Percentiles rank a stretch among this genome's conserved stretches.
These are phyloP conservation scores for Drosophila ustulata DNA, from an alignment of 2,888 invertebrate species.

Conservation along the genomic window DNA sequence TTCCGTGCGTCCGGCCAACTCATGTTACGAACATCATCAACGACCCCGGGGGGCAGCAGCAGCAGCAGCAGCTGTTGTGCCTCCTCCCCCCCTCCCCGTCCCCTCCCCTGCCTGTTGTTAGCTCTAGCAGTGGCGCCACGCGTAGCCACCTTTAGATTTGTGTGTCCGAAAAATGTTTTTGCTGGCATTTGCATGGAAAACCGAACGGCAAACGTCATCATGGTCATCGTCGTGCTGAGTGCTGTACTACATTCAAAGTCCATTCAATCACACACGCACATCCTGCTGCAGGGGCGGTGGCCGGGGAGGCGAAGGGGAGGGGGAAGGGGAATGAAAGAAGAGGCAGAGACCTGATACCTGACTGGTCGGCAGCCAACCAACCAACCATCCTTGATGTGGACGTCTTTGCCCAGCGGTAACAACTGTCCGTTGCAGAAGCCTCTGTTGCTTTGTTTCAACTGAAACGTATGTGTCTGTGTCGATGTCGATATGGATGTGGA, in stretches of 20 bases:
- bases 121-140: neutral
- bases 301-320: neutral
- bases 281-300: slow-evolving; percentile 15
- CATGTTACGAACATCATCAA: slow-evolving; percentile 64
- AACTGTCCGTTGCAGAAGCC: slow-evolving; percentile 71
- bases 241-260: slow-evolving; percentile 73
- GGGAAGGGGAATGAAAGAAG: neutral
- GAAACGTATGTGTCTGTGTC: slow-evolving; percentile 31
- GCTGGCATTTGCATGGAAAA: slow-evolving; percentile 71
- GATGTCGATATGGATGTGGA: neutral
- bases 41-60: slow-evolving; percentile 38
- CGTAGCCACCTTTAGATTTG: slow-evolving; percentile 54
- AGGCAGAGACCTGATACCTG: slow-evolving; percentile 35
- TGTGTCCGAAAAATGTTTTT: slow-evolving; percentile 74
- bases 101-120: neutral
- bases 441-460: slow-evolving; percentile 70
- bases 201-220: slow-evolving; percentile 61
- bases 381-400: slow-evolving; percentile 44
- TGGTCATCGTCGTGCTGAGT: slow-evolving; percentile 57
- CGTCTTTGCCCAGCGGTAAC: slow-evolving; percentile 79
- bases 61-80: slow-evolving; percentile 50
- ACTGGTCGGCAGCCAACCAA: slow-evolving; percentile 19
- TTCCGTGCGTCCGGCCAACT: slow-evolving; percentile 46
- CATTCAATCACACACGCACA: slow-evolving; percentile 63
- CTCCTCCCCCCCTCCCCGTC: neutral